Conservation (phyloP, 2,888 invertebrate species). For the Acronicta psi region DNA sequence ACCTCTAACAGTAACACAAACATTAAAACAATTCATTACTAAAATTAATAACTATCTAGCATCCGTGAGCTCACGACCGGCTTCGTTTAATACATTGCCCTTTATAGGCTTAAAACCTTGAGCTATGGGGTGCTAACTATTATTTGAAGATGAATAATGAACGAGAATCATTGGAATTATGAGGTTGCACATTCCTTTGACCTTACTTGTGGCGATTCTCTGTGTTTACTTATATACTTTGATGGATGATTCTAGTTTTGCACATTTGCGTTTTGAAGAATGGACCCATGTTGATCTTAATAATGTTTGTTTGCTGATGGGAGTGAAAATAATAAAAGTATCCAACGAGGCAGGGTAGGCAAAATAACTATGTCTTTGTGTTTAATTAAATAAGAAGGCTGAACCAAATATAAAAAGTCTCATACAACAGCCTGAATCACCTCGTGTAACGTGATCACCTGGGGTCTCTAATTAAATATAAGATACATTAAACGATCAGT, state of each 20-base stretch:
- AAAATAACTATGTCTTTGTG: too few relatives aligned
- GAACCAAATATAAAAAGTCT: too few relatives aligned
- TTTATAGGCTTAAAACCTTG: conserved; percentile 71
- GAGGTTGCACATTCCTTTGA: conserved; percentile 85
- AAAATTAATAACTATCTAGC: conserved; percentile 44
- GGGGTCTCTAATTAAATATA: too few relatives aligned
- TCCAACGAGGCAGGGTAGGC: neutral
- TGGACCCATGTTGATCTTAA: conserved; percentile 42
- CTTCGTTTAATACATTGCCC: conserved; percentile 57
- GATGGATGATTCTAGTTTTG: conserved; percentile 56
- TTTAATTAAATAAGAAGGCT: too few relatives aligned
- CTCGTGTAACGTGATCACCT: too few relatives aligned
- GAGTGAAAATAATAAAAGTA: conserved; percentile 27
- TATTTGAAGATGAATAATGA: conserved; percentile 87
- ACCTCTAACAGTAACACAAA: conserved; percentile 13
- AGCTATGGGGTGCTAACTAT: conserved; percentile 87
- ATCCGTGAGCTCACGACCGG: conserved; percentile 37
- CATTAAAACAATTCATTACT: conserved; percentile 48
- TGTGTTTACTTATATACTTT: conserved; percentile 57
- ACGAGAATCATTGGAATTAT: conserved; percentile 81
- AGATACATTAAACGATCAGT: too few relatives aligned
- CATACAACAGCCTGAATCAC: too few relatives aligned
- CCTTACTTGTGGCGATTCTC: conserved; percentile 66
- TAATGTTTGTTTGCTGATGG: conserved; percentile 40
- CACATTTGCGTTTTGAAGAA: conserved; percentile 49